Conservation (phyloP, 2,888 invertebrate genomes). For the Bursaphelenchus okinawaensis region DNA sequence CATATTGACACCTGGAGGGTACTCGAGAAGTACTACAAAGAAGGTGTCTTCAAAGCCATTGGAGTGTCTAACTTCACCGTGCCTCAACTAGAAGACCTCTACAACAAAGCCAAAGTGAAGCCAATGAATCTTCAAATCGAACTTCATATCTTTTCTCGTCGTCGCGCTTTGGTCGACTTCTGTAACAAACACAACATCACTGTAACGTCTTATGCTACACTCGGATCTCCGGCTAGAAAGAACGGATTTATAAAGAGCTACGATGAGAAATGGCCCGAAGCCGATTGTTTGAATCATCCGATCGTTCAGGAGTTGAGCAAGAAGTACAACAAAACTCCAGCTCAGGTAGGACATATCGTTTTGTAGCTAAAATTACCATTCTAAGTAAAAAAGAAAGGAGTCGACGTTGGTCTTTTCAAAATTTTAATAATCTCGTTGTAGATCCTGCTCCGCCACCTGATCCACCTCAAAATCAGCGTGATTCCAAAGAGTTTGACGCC, state of each 20-base stretch:
- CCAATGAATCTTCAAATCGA: constrained; percentile 62
- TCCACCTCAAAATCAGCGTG: constrained; percentile 31
- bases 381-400: not conserved
- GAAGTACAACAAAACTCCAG: constrained; percentile 34
- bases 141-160: constrained; percentile 74
- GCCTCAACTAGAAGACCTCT: constrained; percentile 45
- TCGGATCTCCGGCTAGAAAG: constrained; percentile 34
- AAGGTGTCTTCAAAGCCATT: constrained; percentile 39
- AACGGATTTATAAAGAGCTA: constrained; percentile 27
- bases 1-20: constrained; percentile 46
- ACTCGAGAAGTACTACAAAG: constrained; percentile 39
- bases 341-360: constrained; percentile 4
- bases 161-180: constrained; percentile 65
- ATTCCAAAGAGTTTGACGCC: constrained; percentile 34
- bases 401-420: not conserved
- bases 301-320: constrained; percentile 33
- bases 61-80: constrained; percentile 50
- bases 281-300: constrained; percentile 22
- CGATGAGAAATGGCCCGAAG: constrained; percentile 23
- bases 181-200: constrained; percentile 67
- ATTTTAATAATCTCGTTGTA: constrained; percentile 1
- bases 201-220: constrained; percentile 42
- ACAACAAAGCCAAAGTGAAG: constrained; percentile 47
- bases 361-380: not conserved
- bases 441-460: constrained; percentile 30